Evolutionary conservation across 2,113 vertebrate species (phyloP).

Genomic region (Ranitomeya imitator): DNA sequence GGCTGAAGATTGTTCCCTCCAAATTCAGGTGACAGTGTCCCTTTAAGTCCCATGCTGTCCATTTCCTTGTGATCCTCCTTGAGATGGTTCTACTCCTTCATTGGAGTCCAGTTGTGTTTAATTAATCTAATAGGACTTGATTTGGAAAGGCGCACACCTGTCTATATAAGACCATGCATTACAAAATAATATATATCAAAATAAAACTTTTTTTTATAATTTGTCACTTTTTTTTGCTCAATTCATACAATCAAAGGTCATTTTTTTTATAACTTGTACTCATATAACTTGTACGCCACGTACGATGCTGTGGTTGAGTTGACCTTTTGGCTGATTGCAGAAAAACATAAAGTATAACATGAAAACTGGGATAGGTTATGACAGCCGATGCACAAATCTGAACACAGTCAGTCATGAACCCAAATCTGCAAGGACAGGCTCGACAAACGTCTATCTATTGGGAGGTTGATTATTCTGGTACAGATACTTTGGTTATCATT

Average conservation of each 20-base stretch:
- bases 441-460: constrained; percentile 21
- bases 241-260: background rate
- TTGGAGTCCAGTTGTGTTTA: no score
- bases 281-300: background rate
- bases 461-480: background rate
- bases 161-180: no score
- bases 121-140: no score
- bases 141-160: no score
- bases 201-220: background rate
- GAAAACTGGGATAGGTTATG: constrained; percentile 8
- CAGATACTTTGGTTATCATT: constrained; percentile 11
- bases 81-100: no score
- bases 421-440: background rate
- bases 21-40: no score
- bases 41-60: no score
- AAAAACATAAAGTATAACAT: constrained; percentile 25
- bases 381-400: constrained; percentile 27
- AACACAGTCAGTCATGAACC: constrained; percentile 1
- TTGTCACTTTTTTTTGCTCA: background rate
- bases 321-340: constrained; percentile 42
- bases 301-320: background rate
- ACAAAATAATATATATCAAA: no score
- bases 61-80: no score
- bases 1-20: no score
- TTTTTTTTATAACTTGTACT: background rate